Evolutionary conservation across 2,113 vertebrate species (phyloP).

Genomic region (Xerus inauris): DNA sequence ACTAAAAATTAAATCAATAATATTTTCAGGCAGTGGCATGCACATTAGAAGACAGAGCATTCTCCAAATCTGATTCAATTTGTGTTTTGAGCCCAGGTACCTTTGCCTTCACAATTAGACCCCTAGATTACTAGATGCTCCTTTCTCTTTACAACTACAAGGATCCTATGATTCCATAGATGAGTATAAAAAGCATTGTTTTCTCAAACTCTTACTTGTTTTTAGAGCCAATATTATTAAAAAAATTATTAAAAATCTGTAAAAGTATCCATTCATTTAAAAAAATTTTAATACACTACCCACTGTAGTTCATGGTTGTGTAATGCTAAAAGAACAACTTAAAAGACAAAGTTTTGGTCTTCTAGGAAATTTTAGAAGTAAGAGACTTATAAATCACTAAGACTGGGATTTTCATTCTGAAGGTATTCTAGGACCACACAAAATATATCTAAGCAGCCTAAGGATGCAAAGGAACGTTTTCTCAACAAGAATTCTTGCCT

Average conservation of each 20-base stretch:
- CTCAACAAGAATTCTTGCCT: not conserved
- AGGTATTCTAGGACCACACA: not conserved
- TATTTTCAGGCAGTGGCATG: not conserved
- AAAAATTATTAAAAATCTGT: not conserved
- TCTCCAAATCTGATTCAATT: not conserved
- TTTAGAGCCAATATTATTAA: not conserved
- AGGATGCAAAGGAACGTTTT: not conserved
- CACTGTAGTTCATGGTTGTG: not conserved
- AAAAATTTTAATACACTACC: not conserved
- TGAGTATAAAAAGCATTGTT: not conserved
- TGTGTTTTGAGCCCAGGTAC: not conserved
- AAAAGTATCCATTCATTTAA: not conserved
- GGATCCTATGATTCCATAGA: not conserved
- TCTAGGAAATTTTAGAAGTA: not conserved
- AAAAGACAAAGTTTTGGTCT: not conserved
- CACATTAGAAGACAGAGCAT: not conserved
- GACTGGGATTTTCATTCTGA: rapidly evolving
- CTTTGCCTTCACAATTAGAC: not conserved
- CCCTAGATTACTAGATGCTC: not conserved
- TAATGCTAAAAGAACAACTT: not conserved
- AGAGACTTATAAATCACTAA: not conserved
- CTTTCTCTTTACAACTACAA: not conserved
- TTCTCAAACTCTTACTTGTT: not conserved
- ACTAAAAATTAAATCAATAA: not conserved
- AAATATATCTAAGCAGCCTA: not conserved